A percentile compares a stretch with the other conserved stretches of the same genome.
Conservation (phyloP, 2,888 invertebrate genomes). For the Fragum sueziense region DNA sequence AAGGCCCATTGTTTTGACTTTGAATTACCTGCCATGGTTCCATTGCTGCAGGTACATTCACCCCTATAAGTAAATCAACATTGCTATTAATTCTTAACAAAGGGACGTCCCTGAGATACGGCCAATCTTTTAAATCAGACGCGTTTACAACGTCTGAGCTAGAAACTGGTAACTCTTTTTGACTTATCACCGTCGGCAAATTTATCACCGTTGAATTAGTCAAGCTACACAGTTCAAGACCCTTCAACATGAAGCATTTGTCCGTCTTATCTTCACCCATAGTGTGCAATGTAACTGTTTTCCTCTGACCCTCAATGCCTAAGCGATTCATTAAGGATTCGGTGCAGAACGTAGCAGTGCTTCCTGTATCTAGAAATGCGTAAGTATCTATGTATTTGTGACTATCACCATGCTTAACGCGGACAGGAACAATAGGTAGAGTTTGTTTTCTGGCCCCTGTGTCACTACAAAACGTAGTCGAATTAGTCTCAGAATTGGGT, state of each 20-base stretch:
- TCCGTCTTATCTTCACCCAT: background rate
- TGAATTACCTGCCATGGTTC: conserved; percentile 41
- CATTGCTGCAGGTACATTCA: conserved; percentile 38
- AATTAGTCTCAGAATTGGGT: background rate
- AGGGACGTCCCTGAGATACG: background rate
- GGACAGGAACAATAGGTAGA: conserved; percentile 75
- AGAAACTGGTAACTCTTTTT: background rate
- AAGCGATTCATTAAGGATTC: conserved; percentile 1
- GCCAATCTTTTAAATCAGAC: background rate
- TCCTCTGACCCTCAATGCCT: conserved; percentile 9
- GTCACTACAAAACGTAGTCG: background rate
- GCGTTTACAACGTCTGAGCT: background rate
- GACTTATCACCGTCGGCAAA: background rate
- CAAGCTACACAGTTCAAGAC: conserved; percentile 24
- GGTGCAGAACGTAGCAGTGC: conserved; percentile 41
- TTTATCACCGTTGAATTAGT: background rate
- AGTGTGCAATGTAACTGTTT: background rate
- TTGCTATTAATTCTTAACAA: conserved; percentile 37
- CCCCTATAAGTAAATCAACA: conserved; percentile 43
- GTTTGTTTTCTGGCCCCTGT: conserved; percentile 15
- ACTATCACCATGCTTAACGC: conserved; percentile 20
- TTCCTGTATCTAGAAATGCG: conserved; percentile 49
- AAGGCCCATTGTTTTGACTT: conserved; percentile 31
- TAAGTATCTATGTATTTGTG: conserved; percentile 36
- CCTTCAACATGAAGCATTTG: conserved; percentile 1